Percentiles rank a stretch among this genome's conserved stretches.
These are phyloP conservation scores for Apamea crenata DNA, from an alignment of 2,888 invertebrate genomes.

Conservation along the genomic window DNA sequence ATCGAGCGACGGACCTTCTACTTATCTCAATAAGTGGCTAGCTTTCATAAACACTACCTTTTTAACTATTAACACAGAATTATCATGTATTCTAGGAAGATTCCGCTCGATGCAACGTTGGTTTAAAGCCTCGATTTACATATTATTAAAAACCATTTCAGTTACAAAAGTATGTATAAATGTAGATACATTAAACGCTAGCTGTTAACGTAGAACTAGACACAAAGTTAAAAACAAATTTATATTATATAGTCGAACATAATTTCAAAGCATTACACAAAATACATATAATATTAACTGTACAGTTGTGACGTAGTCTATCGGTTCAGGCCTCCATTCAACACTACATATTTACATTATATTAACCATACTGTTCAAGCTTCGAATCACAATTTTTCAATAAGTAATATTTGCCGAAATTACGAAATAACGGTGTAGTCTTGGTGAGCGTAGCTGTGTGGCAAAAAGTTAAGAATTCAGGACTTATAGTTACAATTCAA, in stretches of 20 bases:
- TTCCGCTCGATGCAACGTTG: slow-evolving; percentile 63
- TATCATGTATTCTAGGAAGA: slow-evolving; percentile 61
- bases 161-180: slow-evolving; percentile 60
- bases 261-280: slow-evolving; percentile 84
- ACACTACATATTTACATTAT: slow-evolving; percentile 86
- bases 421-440: slow-evolving; percentile 63
- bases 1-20: slow-evolving; percentile 56
- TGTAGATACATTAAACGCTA: slow-evolving; percentile 61
- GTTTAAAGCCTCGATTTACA: slow-evolving; percentile 60
- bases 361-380: slow-evolving; percentile 71
- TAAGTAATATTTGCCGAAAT: slow-evolving; percentile 83
- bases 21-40: slow-evolving; percentile 57
- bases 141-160: slow-evolving; percentile 53
- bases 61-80: slow-evolving; percentile 61
- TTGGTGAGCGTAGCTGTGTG: slow-evolving; percentile 62
- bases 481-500: neutral
- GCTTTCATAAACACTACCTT: slow-evolving; percentile 57
- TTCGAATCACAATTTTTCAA: slow-evolving; percentile 75
- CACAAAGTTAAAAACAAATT: slow-evolving; percentile 76
- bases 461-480: slow-evolving; percentile 37
- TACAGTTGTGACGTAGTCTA: slow-evolving; percentile 85
- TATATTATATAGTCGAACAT: slow-evolving; percentile 82
- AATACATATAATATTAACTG: slow-evolving; percentile 66
- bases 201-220: slow-evolving; percentile 55
- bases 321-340: slow-evolving; percentile 85